phyloP scores from a whole-genome alignment of 1,140 invertebrate species.

The Ooceraea biroi region DNA sequence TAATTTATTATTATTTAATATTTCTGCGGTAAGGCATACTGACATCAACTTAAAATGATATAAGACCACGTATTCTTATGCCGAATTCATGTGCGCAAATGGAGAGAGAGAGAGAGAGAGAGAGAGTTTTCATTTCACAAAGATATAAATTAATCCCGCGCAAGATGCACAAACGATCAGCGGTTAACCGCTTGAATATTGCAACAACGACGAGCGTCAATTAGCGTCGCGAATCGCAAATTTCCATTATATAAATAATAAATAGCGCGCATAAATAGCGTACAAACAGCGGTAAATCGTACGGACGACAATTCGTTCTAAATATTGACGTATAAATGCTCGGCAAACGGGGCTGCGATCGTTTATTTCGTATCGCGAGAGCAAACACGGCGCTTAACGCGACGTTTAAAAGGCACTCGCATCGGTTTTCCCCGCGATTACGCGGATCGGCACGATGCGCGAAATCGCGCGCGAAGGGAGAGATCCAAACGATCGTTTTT shows the following conservation, averaged over 20 bases:
- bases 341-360: constrained; percentile 47
- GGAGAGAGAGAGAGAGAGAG: neutral
- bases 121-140: constrained; percentile 5
- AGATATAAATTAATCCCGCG: constrained; percentile 55
- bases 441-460: constrained; percentile 41
- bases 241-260: constrained; percentile 63
- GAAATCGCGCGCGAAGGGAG: neutral
- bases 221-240: constrained; percentile 56
- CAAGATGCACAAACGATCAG: constrained; percentile 50
- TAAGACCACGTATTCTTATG: neutral
- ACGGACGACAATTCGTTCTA: constrained; percentile 60
- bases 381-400: constrained; percentile 54
- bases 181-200: constrained; percentile 54
- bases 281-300: constrained; percentile 58
- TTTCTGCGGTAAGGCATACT: neutral
- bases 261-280: constrained; percentile 58
- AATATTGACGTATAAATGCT: constrained; percentile 62
- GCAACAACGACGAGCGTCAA: constrained; percentile 41
- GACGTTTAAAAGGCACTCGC: constrained; percentile 41
- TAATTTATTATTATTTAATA: constrained; percentile 25
- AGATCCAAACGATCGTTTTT: constrained; percentile 50
- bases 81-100: neutral
- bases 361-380: constrained; percentile 59
- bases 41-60: neutral
- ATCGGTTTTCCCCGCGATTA: constrained; percentile 51